These are phyloP conservation scores for Phaethornis superciliosus DNA, from an alignment of 2,113 vertebrate species.

Conservation along the genomic window DNA sequence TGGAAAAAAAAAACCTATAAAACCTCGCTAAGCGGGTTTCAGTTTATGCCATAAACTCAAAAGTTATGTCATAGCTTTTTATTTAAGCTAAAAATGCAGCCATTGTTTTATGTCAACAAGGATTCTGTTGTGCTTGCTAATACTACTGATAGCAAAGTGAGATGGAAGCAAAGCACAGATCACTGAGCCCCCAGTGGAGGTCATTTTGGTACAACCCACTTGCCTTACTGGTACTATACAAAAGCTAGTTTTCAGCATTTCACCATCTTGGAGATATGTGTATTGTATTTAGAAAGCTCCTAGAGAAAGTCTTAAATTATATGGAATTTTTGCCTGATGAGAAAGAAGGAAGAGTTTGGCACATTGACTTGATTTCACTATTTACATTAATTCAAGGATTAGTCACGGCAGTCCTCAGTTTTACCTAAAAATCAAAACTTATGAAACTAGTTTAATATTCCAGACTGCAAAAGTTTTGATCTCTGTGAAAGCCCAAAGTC, in stretches of 20 bases:
- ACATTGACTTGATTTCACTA: background rate
- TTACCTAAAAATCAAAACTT: background rate
- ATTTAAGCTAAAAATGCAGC: slow-evolving; percentile 59
- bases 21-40: slow-evolving; percentile 18
- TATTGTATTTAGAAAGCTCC: background rate
- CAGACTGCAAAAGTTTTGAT: background rate
- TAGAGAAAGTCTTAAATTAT: background rate
- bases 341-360: background rate
- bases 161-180: slow-evolving; percentile 34
- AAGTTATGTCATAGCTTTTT: slow-evolving; percentile 60
- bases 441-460: background rate
- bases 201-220: slow-evolving; percentile 10
- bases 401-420: background rate
- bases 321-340: background rate
- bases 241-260: background rate
- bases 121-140: slow-evolving; percentile 71
- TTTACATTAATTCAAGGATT: background rate
- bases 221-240: background rate
- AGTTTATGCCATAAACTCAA: slow-evolving; percentile 53
- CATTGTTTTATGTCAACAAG: slow-evolving; percentile 73
- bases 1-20: background rate
- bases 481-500: background rate
- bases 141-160: background rate
- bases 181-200: slow-evolving; percentile 47
- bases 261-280: background rate